Conservation (phyloP, 1,140 invertebrate species). For the Trichonephila clavata region DNA sequence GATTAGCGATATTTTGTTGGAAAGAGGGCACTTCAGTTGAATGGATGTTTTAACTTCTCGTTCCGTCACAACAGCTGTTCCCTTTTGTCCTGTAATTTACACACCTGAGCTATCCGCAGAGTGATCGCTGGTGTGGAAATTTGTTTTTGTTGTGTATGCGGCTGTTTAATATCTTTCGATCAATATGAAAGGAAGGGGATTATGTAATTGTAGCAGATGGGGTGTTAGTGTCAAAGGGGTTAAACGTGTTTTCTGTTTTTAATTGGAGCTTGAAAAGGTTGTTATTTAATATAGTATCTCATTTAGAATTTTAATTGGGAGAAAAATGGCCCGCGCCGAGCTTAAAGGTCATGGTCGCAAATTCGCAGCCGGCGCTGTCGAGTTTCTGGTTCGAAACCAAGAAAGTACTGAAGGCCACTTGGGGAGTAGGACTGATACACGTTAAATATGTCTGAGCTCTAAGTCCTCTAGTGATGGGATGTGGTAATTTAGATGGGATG, state of each 20-base stretch:
- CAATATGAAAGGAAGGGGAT: not conserved
- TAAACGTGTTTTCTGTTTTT: not conserved
- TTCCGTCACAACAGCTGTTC: not conserved
- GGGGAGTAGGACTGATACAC: no score
- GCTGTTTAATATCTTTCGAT: no score
- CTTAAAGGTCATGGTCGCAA: no score
- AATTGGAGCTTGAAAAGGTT: not conserved
- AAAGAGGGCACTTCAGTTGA: not conserved
- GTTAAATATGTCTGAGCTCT: no score
- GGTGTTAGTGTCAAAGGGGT: not conserved
- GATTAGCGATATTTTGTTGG: constrained; percentile 1
- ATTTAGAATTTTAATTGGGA: no score
- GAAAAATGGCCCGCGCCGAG: no score
- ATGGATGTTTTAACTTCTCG: not conserved
- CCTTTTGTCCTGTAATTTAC: not conserved
- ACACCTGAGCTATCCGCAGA: constrained; percentile 16
- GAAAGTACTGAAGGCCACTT: no score
- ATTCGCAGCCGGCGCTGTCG: no score
- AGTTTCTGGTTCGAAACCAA: no score
- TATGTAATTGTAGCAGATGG: not conserved
- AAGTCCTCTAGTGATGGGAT: no score
- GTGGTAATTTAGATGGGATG: no score
- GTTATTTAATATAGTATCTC: not conserved
- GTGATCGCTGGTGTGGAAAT: not conserved
- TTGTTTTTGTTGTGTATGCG: not conserved